Evolutionary conservation across 2,797 vertebrate species (phyloP), one percentile per base, ranked within the genome.

Genomic region (Neosilurus hyrtlii): DNA sequence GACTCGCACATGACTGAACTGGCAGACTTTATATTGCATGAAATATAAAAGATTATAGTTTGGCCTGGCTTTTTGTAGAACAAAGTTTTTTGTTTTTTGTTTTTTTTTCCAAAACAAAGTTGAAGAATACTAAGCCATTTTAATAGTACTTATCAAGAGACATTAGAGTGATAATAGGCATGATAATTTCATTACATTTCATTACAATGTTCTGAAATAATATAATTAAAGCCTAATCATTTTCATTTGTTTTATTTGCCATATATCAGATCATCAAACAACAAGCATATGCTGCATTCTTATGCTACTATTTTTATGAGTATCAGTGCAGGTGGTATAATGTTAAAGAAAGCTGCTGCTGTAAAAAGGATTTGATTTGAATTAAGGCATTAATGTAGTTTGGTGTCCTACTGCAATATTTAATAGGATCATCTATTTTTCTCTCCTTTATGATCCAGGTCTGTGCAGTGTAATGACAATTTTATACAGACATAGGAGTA

Each of bases 11-110:
- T 89, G 83, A 88, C 81, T 88, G 87, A 86, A 87, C 86, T 2
- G 10, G 61, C 80, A 80, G 71, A 24, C 81, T 56, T 49, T 89
- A 90, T 91, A 90, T 85, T 90, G 88, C 85, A 82, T 67, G 62
- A 87, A 89, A 92, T 91, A 86, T 87, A 87, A 91, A 89, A 92
- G 89, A 93, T 92, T 93, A 91, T 81, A 87, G 82, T 87, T 87
- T 89, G 86, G 87, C 85, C 83, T 81, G 80, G 83, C 86, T 86
- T 89, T 91, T 90, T 92, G 90, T 90, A 88, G 88, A 93, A 88
- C 88, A 92, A 91, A 92, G 37, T 78, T 63, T 78, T 78, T 51
- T 18, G 24, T 1, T 1, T 30, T 30, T 30, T n/a, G n/a, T 56
- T 56, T 57, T 75, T 75, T 59, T 59, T 37, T 24, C 30, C 8